Conservation (phyloP, 2,888 invertebrate species). For the Xestia sexstrigata region DNA sequence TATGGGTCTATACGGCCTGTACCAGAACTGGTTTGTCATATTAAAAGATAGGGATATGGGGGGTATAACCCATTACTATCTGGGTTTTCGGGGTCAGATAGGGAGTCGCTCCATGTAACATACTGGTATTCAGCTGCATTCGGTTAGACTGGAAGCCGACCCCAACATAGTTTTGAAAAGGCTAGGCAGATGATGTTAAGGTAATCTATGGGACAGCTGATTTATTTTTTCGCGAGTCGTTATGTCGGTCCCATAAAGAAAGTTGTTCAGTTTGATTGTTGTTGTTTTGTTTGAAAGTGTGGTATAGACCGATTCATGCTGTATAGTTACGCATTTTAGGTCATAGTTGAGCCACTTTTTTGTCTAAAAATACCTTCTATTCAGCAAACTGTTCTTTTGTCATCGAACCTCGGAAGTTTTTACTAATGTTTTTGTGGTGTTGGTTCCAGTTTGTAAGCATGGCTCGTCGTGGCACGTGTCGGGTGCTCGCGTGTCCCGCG, state of each 20-base stretch:
- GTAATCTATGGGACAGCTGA: too few relatives aligned
- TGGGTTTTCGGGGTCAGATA: neutral
- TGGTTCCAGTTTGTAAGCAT: conserved; percentile 94
- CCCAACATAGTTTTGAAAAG: too few relatives aligned
- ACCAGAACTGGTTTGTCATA: neutral
- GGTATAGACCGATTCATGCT: neutral
- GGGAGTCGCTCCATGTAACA: too few relatives aligned
- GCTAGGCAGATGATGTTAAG: too few relatives aligned
- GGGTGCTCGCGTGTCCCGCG: conserved; percentile 93
- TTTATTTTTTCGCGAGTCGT: neutral
- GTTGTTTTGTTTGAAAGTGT: too few relatives aligned
- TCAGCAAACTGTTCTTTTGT: conserved; percentile 5
- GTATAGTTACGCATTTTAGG: neutral
- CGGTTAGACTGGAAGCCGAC: too few relatives aligned
- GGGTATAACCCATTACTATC: neutral
- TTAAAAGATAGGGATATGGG: neutral
- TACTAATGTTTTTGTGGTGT: conserved; percentile 37
- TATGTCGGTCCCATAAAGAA: neutral
- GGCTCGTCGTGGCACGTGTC: conserved; percentile 99
- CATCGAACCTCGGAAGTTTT: conserved; percentile 7
- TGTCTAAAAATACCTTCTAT: neutral
- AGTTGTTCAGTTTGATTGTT: neutral
- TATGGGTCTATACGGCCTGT: neutral
- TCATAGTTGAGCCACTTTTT: conserved; percentile 14
- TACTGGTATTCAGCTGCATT: too few relatives aligned